phyloP scores from a whole-genome alignment of 2,888 invertebrate genomes.

The Drosophila parthenogenetica region DNA sequence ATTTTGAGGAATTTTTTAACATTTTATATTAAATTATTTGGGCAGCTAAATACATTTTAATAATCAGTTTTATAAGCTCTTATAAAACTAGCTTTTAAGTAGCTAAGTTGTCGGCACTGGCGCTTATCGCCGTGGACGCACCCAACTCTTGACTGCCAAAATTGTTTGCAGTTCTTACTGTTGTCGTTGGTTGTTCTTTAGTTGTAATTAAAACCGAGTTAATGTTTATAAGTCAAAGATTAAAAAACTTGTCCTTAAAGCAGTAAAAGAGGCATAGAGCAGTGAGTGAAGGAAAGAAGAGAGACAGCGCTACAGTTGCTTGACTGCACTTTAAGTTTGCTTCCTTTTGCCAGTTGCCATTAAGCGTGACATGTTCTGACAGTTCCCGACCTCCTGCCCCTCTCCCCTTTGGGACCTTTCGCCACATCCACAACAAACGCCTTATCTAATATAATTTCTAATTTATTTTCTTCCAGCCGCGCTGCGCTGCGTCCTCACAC shows the following conservation, averaged over 20 bases:
- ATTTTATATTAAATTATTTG: no score
- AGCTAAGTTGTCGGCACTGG: not conserved
- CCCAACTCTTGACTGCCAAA: conserved; percentile 52
- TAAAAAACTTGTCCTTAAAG: conserved; percentile 61
- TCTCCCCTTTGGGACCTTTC: conserved; percentile 1
- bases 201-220: conserved; percentile 83
- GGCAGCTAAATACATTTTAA: no score
- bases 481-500: conserved; percentile 57
- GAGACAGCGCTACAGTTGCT: conserved; percentile 20
- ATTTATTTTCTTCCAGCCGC: conserved; percentile 69
- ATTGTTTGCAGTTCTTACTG: conserved; percentile 29
- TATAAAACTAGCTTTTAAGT: no score
- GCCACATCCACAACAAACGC: conserved; percentile 23
- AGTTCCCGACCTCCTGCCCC: conserved; percentile 17
- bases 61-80: no score
- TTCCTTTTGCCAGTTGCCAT: conserved; percentile 49
- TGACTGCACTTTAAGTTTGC: conserved; percentile 45
- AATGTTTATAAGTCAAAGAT: conserved; percentile 81
- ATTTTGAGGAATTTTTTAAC: no score
- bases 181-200: conserved; percentile 28
- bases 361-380: conserved; percentile 52
- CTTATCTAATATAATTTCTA: conserved; percentile 58
- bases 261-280: conserved; percentile 1
- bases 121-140: conserved; percentile 57
- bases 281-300: not conserved